Base-by-base conservation (phyloP, 2,113 vertebrate genomes). In the Trichomycterus rosablanca region DNA sequence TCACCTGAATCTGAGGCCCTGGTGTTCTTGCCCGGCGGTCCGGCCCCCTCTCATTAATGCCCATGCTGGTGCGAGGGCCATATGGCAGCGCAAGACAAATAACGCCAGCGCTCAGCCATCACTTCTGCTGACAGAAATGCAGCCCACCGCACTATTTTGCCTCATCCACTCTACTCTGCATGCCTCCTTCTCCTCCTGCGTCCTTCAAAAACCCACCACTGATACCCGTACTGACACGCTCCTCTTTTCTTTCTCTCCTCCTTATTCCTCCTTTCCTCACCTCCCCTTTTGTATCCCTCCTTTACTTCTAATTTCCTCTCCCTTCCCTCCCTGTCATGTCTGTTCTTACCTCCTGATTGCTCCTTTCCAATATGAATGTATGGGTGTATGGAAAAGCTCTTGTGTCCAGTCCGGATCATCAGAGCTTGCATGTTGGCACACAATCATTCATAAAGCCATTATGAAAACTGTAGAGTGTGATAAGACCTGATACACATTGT, bases 41-140 rank as follows among this genome's bases (percentile, higher is more conserved):
- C 82, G 72, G 80, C 87, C 87, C 81, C 81, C 80, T 80, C 86
- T 87, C 86, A 86, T 86, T 87, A 88, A 85, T 85, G 83, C 80
- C 84, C 80, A 78, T 66, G 71, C 82, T 74, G 72, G 83, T 59
- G 75, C 71, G 74, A 84, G 84, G 83, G 73, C 84, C 72, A 77
- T 75, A 66, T 87, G 87, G 86, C 86, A 88, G 84, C 80, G 82
- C 79, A 87, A 87, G 86, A 88, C 87, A 82, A 86, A 89, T 88
- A 88, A 84, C 78, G 76, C 68, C 74, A 79, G 68, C 73, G 70
- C 80, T 85, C 83, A 85, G 86, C 85, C 84, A 89, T 89, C 82
- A 87, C 85, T 89, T 88, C 81, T 86, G 81, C 80, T 89, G 87
- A 89, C 87, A 89, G 86, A 87, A 85, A 75, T 86, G 81, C 87